These are phyloP conservation scores for Philhelius pedissequus DNA, from an alignment of 2,888 invertebrate species.

Conservation along the genomic window DNA sequence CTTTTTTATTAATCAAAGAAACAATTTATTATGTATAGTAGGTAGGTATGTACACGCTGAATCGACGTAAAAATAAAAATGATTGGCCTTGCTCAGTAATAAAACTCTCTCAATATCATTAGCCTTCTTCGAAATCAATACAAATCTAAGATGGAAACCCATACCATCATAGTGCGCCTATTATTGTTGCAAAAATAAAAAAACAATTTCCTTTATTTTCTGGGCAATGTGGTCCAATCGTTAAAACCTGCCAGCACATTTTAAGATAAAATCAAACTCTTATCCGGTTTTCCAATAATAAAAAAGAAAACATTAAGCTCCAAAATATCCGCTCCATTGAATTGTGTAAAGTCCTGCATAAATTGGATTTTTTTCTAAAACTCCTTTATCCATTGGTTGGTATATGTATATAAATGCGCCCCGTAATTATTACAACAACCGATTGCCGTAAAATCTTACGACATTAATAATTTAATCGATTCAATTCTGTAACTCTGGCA, in stretches of 20 bases:
- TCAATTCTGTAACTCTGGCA: constrained; percentile 55
- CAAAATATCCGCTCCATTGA: constrained; percentile 26
- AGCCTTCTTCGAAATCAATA: not conserved
- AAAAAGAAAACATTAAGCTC: not conserved
- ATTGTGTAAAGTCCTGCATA: constrained; percentile 48
- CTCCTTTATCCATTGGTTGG: constrained; percentile 7
- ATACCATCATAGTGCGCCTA: not conserved
- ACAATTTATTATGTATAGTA: no score
- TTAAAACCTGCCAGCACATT: constrained; percentile 5
- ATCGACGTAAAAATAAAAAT: not conserved
- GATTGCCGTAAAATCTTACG: constrained; percentile 60
- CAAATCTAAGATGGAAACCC: not conserved
- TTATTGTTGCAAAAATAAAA: not conserved
- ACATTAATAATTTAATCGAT: constrained; percentile 66
- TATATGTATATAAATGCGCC: not conserved
- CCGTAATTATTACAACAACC: constrained; percentile 59
- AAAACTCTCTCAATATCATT: not conserved
- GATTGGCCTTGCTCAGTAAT: not conserved
- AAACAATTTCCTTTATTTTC: not conserved
- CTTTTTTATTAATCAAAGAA: no score
- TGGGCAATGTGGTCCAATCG: not conserved
- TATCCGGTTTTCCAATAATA: not conserved
- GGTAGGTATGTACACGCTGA: not conserved
- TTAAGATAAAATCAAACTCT: constrained; percentile 19
- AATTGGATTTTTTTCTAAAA: constrained; percentile 26